Base-by-base conservation (phyloP, 2,888 invertebrate species). In the Drosophila borealis region DNA sequence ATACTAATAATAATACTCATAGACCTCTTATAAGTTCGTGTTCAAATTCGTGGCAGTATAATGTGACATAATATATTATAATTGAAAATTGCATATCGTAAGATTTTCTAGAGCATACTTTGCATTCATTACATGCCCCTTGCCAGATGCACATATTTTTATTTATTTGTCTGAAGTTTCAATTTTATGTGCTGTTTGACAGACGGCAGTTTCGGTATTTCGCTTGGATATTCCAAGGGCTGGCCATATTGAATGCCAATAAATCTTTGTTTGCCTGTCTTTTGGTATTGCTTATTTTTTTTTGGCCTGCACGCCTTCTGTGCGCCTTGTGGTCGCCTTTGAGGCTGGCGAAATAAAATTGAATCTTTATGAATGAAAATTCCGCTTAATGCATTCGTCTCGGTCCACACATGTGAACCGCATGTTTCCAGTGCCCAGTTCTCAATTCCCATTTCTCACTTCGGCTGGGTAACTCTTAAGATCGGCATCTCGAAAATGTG, bases 301-400 rank as follows among this genome's bases (percentile, higher is more conserved):
- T 51, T 46, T 56, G 39, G 64, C 46, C 53, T 55, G 76, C 34
- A 42, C 46, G 71, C 55, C 65, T 49, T 54, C 62, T 63, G 69
- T 44, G 63, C 62, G 81, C 67, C 84, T 79, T 84, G 81, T 70
- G 81, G 73, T 69, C 63, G 39, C 39, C 49, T 65, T 70, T 61
- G 62, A 61, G 75, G 72, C 41, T 68, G 64, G 46, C 55, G 67
- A 62, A 74, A 73, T 53, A 64, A 77, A 81, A 80, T 70, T 54
- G 53, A 80, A 65, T 84, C 81, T 82, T 82, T 82, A 85, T 82
- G 81, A 82, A 82, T 82, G 86, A 82, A 81, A 75, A 68, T 82
- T 80, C 75, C 60, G 67, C 72, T 75, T 71, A 83, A 82, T 82
- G 75, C 78, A 80, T 80, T 82, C 80, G 80, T 64, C 49, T 66